Conservation (phyloP, 2,888 invertebrate species). For the Sesamia inferens region DNA sequence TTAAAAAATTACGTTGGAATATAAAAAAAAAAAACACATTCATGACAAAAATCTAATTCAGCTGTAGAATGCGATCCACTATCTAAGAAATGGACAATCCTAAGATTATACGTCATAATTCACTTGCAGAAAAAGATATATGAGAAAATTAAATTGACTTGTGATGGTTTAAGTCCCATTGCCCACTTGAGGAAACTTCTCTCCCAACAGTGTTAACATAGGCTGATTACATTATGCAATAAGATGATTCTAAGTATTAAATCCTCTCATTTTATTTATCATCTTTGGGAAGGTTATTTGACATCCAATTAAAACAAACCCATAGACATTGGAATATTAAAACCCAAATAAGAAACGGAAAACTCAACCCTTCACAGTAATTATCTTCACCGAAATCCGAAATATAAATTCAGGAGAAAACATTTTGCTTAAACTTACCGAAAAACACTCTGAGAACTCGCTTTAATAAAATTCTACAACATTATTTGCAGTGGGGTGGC, state of each 20-base stretch:
- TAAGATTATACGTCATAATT: too few species aligned
- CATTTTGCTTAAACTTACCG: constrained; percentile 31
- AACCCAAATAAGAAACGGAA: constrained; percentile 5
- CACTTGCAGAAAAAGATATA: too few species aligned
- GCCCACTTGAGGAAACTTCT: background rate
- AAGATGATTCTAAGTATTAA: background rate
- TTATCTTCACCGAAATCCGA: constrained; percentile 12
- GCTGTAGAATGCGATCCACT: too few species aligned
- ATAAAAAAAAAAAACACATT: too few species aligned
- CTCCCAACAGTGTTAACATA: background rate
- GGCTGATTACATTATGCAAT: background rate
- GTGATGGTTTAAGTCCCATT: background rate
- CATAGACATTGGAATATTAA: constrained; percentile 7
- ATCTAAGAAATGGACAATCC: too few species aligned
- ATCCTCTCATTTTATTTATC: too few species aligned
- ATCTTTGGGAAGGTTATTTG: background rate
- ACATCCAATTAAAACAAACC: constrained; percentile 2
- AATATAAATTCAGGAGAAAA: constrained; percentile 39
- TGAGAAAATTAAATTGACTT: too few species aligned
- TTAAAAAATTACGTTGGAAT: too few species aligned
- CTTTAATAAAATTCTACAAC: constrained; percentile 61
- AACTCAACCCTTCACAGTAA: constrained; percentile 13
- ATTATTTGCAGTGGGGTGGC: constrained; percentile 60
- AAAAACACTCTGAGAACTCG: constrained; percentile 40
- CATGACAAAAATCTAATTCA: too few species aligned